Base-by-base conservation (phyloP, 1,140 invertebrate genomes). In the Sycophila sp. region DNA sequence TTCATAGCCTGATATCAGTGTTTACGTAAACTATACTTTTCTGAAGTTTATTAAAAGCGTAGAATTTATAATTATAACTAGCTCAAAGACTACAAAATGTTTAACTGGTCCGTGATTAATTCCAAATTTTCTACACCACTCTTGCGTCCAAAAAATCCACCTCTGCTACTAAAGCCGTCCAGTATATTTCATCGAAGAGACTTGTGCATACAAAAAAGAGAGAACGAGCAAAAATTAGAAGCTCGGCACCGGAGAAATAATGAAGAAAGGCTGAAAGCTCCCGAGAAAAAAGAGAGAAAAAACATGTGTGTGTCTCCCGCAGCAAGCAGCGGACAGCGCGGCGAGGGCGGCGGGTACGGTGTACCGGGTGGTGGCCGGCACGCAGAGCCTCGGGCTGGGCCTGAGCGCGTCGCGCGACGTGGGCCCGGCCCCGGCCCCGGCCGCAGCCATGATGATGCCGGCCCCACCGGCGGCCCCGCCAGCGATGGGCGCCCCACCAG, bases 291-390 rank as follows among this genome's bases (percentile, higher is more conserved):
- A 47, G 42, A 22, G 42, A 47, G 42, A 47, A 47, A 69, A 77
- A 78, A 76, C 81, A n/a, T n/a, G n/a, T 84, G 78, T 79, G n/a
- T 71, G 55, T 71, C 49, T 64, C 49, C n/a, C 78, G 75, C 88
- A 92, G 92, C 90, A 89, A 85, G 91, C 91, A 81, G 92, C 92
- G 76, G 92, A 92, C 87, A 88, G 90, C 81, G 90, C 91, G 85
- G 92, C 92, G 78, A 87, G 92, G 81, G 91, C 91, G 77, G 92
- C 91, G 51, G 92, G 92, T 78, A 90, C 90, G 77, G 90, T 92
- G 76, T 93, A 92, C 87, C 89, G 92, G 58, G 89, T 93, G 80
- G 90, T 93, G 77, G 91, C 92, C 68, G 92, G 92, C 76, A 93
- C 92, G 64, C 91, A 93, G 87, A 91, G 90, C 82, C 88, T 92